These are phyloP conservation scores for Nannobrachium achirus DNA, from an alignment of 2,113 vertebrate species.

Conservation along the genomic window DNA sequence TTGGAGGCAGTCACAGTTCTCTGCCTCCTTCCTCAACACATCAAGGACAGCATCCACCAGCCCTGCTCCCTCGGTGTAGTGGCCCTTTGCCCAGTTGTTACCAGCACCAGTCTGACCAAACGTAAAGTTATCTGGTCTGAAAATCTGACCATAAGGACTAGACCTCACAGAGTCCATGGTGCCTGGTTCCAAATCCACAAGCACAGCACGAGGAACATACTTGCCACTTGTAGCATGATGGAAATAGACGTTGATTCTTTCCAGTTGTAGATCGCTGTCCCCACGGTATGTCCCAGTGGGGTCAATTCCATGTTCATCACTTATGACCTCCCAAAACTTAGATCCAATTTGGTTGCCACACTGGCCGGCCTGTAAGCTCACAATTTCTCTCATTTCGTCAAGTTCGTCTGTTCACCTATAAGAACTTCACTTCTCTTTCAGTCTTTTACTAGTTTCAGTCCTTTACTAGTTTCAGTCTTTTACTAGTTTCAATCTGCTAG, in stretches of 20 bases:
- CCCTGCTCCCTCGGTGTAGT: too few relatives aligned
- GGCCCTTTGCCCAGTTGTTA: background rate
- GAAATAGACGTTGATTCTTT: conserved; percentile 7
- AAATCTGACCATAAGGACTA: too few relatives aligned
- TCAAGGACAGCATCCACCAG: too few relatives aligned
- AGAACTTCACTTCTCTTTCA: too few relatives aligned
- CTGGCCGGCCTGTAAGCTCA: background rate
- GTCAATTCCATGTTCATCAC: conserved; percentile 6
- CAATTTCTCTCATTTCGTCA: conserved; percentile 4
- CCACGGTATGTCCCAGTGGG: conserved; percentile 1
- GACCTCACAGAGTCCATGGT: background rate
- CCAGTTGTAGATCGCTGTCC: background rate
- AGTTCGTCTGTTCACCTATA: too few relatives aligned
- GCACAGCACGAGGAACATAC: background rate
- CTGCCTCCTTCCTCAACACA: too few relatives aligned
- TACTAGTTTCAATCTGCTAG: too few relatives aligned
- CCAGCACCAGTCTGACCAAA: too few relatives aligned
- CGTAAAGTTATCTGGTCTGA: too few relatives aligned
- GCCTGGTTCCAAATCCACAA: background rate
- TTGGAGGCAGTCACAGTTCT: background rate
- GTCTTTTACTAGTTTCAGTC: too few relatives aligned
- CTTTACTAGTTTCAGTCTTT: too few relatives aligned
- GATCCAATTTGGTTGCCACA: conserved; percentile 4
- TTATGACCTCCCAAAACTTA: background rate
- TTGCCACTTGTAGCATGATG: background rate